Conservation (phyloP, 2,113 vertebrate genomes). For the Caretta caretta region DNA sequence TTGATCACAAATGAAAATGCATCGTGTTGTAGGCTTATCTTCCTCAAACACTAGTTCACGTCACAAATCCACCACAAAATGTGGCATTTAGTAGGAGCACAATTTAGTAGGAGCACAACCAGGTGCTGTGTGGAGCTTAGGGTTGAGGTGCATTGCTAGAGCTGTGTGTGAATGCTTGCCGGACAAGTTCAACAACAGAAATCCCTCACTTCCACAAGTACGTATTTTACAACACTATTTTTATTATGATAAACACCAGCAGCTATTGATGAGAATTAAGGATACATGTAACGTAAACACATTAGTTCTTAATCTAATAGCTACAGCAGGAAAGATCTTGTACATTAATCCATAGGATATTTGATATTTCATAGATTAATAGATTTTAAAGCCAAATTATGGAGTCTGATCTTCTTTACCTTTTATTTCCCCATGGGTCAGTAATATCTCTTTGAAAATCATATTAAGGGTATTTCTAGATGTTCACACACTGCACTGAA, state of each 20-base stretch:
- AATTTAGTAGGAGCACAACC: neutral
- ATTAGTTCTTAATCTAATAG: neutral
- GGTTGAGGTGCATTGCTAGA: neutral
- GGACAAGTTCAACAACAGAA: neutral
- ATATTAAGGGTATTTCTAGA: neutral
- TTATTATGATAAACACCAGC: neutral
- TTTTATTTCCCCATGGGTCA: neutral
- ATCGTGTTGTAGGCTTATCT: neutral
- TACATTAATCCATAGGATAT: neutral
- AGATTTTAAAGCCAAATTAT: neutral
- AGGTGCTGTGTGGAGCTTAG: neutral
- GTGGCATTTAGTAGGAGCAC: neutral
- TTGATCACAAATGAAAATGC: slow-evolving; percentile 5
- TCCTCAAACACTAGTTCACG: neutral
- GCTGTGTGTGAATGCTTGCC: neutral
- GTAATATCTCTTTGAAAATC: neutral
- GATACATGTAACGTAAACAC: neutral
- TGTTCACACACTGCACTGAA: neutral
- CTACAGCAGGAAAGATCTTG: neutral
- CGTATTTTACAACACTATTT: neutral
- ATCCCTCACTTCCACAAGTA: neutral
- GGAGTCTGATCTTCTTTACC: neutral
- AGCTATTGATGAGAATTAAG: neutral
- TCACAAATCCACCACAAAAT: neutral
- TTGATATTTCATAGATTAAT: neutral